Evolutionary conservation across 2,888 invertebrate genomes (phyloP).

Genomic region (Catonia carolina): DNA sequence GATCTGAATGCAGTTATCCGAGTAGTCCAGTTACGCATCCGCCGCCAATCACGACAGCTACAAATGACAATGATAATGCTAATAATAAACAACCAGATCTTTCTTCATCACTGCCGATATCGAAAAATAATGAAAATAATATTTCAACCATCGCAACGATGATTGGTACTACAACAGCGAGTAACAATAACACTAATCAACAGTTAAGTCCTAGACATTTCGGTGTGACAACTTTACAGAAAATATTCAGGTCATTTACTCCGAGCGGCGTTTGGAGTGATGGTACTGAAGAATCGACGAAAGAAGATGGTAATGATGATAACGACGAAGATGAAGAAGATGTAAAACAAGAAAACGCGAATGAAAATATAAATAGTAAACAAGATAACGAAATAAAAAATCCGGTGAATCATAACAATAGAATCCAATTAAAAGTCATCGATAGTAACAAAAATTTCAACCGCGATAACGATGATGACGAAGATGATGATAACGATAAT

Average conservation of each 20-base stretch:
- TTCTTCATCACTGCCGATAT: neutral
- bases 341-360: too few species aligned
- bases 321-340: neutral
- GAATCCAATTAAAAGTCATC: neutral
- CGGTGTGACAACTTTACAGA: slow-evolving; percentile 33
- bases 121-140: slow-evolving; percentile 6
- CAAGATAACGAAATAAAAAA: too few species aligned
- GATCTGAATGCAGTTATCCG: slow-evolving; percentile 33
- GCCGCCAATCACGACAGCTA: neutral
- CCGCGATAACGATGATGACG: too few species aligned
- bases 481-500: too few species aligned
- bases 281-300: slow-evolving; percentile 16
- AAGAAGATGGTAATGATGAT: slow-evolving; percentile 13
- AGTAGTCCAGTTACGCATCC: slow-evolving; percentile 28
- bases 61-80: neutral
- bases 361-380: too few species aligned
- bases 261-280: slow-evolving; percentile 29
- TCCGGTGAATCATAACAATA: too few species aligned
- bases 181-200: too few species aligned
- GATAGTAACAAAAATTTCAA: slow-evolving; percentile 11
- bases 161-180: too few species aligned
- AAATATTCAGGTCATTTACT: slow-evolving; percentile 33
- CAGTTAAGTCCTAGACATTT: slow-evolving; percentile 28
- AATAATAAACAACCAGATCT: slow-evolving; percentile 5
- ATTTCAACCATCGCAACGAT: slow-evolving; percentile 3